Base-by-base conservation (phyloP, 37 sponge, comb jelly and placozoan species). In the Bolinopsis microptera region DNA sequence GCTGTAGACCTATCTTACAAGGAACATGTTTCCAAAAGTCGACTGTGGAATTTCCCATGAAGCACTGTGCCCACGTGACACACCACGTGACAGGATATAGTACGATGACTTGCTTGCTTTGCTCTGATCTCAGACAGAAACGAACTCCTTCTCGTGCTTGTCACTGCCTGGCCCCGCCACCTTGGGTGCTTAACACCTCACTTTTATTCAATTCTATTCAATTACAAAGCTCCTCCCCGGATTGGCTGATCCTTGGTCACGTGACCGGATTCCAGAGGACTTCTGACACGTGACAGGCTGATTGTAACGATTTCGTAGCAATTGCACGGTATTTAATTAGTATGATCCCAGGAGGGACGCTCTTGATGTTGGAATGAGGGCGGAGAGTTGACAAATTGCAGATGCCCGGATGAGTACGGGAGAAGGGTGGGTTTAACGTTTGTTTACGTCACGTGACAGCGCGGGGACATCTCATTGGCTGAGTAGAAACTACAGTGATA, bases 301-400 rank as follows among this genome's bases (percentile, higher is more conserved):
- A 35, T 77, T 77, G 80, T 77, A 77, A 77, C 80, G 27, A 77
- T 77, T 77, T 77, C 61, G 61, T 48, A 48, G 61, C 61, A 48
- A 48, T 48, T 48, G 61, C 61, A 48, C 5, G 61, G 36, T 34
- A 77, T 77, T 77, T 77, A 77, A 77, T 77, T 77, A 77, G 27
- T 16, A 9, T 35, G 80, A 27, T 77, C 80, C 18, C n/a, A 21
- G 33, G 21, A 77, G 80, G 80, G 35, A 28, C 18, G 32, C 36
- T 77, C 27, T 25, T 3, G 27, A 77, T 28, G 80, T 77, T 32
- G 80, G 33, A 35, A 32, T 21, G 36, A 9, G 33, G 21, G 32
- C 18, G 36, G 37, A 28, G 80, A 34, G 1, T 13, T 77, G 80
- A 77, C 80, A 77, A 77, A 77, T 77, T 77, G 36, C 9, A 48